Base-by-base conservation (phyloP, 2,888 invertebrate genomes). In the Priocnemis perturbator region DNA sequence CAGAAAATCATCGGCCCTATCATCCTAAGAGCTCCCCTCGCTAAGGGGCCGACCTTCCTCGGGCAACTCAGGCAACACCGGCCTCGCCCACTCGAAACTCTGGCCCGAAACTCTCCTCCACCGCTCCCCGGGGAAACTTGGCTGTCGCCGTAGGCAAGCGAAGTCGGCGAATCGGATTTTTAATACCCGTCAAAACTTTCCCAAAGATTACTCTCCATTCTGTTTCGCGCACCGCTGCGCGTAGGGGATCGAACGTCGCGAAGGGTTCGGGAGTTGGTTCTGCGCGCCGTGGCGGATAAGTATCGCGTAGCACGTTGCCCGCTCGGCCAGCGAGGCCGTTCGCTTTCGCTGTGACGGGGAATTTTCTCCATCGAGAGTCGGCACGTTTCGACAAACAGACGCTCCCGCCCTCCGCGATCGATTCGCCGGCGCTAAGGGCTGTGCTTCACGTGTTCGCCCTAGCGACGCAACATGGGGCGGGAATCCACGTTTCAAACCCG, bases 391-490 rank as follows among this genome's bases (percentile, higher is more conserved):
- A 11, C 37, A 37, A 37, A 37, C 37, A 11, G 37, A 37, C 11
- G 37, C 37, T 30, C 56, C 57, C 37, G 23, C 30, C 56, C 55
- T 37, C 37, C 37, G 37, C 64, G 71, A 79, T 79, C 79, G 71
- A 79, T 79, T 77, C 60, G 73, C 65, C 58, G 20, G 23, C 14
- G 73, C 64, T 58, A 69, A 75, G 72, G 72, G 71, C 57, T 71
- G 73, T 74, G 37, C 37, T 79, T 81, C 81, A 77, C 78, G 79
- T 78, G 78, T 21, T 75, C 72, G 57, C 60, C 69, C 64, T 69
- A 63, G 65, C 71, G 71, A 72, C 72, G 67, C 50, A 74, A 11
- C 37, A 37, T 37, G 37, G 73, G 76, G 77, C 79, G 72, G 74
- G 68, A 77, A 72, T 79, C 75, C 72, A 65, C 66, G 71, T 69